phyloP scores from a whole-genome alignment of 2,888 invertebrate genomes.

The Synanthedon vespiformis region DNA sequence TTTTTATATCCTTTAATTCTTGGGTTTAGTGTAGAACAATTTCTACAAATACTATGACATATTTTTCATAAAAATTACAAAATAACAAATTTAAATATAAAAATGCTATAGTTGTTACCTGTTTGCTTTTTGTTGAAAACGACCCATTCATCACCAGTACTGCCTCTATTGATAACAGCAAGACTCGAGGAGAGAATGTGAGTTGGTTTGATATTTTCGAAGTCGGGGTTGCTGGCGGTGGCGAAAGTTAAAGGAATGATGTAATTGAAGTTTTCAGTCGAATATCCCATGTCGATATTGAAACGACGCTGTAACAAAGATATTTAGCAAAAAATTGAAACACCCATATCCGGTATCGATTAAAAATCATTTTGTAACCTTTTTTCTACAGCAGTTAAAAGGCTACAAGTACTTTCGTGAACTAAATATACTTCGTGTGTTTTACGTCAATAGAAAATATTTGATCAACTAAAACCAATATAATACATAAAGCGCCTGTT shows the following conservation, averaged over 20 bases:
- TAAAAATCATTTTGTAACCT: too few species aligned
- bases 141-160: conserved; percentile 63
- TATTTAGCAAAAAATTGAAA: neutral
- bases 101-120: conserved; percentile 36
- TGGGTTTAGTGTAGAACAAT: too few species aligned
- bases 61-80: too few species aligned
- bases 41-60: neutral
- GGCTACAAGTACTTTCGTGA: too few species aligned
- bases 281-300: conserved; percentile 50
- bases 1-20: too few species aligned
- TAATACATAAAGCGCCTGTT: too few species aligned
- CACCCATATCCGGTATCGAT: too few species aligned
- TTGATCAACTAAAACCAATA: too few species aligned
- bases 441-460: too few species aligned
- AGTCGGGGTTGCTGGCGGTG: conserved; percentile 46
- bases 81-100: too few species aligned
- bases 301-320: conserved; percentile 52
- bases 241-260: conserved; percentile 53
- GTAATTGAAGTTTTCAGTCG: conserved; percentile 27
- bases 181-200: conserved; percentile 35
- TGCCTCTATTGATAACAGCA: conserved; percentile 33
- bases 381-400: too few species aligned
- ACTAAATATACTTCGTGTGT: too few species aligned
- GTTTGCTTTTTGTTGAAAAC: conserved; percentile 72
- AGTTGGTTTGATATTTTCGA: conserved; percentile 48